Evolutionary conservation across 2,797 vertebrate species (phyloP), one percentile per base, ranked within the genome.

Genomic region (Melanotaenia nigrans): DNA sequence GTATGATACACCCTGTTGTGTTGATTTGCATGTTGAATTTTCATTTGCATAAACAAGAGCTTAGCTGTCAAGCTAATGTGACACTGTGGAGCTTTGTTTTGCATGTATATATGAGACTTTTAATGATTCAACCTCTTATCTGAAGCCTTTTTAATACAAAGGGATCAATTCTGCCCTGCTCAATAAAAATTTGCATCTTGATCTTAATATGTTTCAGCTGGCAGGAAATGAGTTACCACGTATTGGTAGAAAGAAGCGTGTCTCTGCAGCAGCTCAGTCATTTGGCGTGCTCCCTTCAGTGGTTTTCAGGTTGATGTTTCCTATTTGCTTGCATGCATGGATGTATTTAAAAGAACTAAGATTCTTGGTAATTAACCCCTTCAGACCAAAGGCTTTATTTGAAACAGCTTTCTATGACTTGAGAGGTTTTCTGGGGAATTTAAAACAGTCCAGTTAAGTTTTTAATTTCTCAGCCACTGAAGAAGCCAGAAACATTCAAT

Each of bases 221-320:
- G 66, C 80, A 90, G 90, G 89, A 92, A 92, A 71, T 88, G 70
- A 76, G 66, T 57, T 56, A 67, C 49, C 62, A 33, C 25, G 55
- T 58, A 42, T 36, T 77, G 42, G 59, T 65, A 68, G 65, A 71
- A n/a, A 49, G 24, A 64, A 51, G 24, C 40, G 16, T 70, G 25
- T 72, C 33, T 72, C 33, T 76, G 74, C 84, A 61, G 78, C 54
- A 55, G 72, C 63, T 76, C 53, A 73, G 65, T 78, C 20, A 68
- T 76, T 63, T 78, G 69, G 65, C 7, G 38, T 22, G 67, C 36
- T 80, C 35, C 56, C 57, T 61, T 78, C 80, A 85, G 92, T 87
- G 87, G 87, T 88, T 90, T 82, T 33, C 45, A 74, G 61, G 54
- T 78, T 61, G 32, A 77, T 61, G 61, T 78, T 83, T 87, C 66